These are phyloP conservation scores for Salvelinus alpinus DNA, from an alignment of 2,113 vertebrate species.

Conservation along the genomic window DNA sequence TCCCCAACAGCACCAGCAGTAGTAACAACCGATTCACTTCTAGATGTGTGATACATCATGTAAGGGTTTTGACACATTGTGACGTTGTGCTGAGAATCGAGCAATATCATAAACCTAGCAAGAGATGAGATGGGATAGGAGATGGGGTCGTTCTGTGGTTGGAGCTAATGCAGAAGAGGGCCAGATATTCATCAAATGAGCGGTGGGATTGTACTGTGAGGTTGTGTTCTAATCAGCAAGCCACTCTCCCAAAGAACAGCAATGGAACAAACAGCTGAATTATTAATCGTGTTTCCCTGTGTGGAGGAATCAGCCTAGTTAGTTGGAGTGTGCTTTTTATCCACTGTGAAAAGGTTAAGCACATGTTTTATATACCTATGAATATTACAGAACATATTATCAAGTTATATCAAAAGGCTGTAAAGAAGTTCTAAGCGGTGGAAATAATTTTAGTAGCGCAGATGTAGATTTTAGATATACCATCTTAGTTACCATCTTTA, in stretches of 20 bases:
- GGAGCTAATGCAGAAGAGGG: slow-evolving; percentile 52
- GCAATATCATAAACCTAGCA: neutral
- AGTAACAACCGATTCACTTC: slow-evolving; percentile 19
- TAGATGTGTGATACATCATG: neutral
- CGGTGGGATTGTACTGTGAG: slow-evolving; percentile 6
- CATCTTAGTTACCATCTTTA: neutral
- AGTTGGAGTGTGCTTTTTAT: slow-evolving; percentile 28
- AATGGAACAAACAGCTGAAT: slow-evolving; percentile 53
- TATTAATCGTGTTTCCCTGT: slow-evolving; percentile 55
- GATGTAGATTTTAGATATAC: neutral
- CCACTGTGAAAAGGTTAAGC: slow-evolving; percentile 22
- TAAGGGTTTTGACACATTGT: neutral
- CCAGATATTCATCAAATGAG: slow-evolving; percentile 27
- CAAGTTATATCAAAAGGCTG: too few species aligned
- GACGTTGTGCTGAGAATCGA: neutral
- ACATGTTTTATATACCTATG: neutral
- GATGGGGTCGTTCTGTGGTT: slow-evolving; percentile 24
- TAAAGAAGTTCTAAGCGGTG: neutral
- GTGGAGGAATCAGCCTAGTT: slow-evolving; percentile 49
- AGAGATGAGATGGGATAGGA: neutral
- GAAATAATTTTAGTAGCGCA: neutral
- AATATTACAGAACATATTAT: neutral
- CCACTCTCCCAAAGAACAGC: slow-evolving; percentile 32
- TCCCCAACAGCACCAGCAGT: slow-evolving; percentile 8
- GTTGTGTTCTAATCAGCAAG: slow-evolving; percentile 34